Evolutionary conservation across 1,140 invertebrate genomes (phyloP), one percentile per base, ranked within the genome.

Genomic region (Drosophila teissieri): DNA sequence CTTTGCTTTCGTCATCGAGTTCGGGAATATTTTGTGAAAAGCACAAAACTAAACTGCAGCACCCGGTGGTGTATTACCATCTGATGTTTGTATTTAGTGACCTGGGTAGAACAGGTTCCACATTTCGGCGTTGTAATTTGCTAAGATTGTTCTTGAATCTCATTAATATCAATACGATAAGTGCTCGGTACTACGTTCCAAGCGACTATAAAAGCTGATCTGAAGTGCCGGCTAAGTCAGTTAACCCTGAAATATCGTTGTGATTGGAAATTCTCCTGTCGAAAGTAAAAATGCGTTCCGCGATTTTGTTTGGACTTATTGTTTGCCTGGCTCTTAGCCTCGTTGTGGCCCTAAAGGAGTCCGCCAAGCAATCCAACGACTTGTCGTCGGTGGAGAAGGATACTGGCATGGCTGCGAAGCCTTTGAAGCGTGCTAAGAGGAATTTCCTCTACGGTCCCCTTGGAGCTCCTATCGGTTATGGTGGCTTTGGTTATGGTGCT

Each of bases 151-250:
- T 85, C 81, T 84, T 84, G 81, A 84, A 84, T 85, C 72, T 73
- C 81, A 84, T 84, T 84, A 84, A 80, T 85, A 80, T 49, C 31
- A 14, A 65, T 34, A 55, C 79, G 83, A 79, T 86, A 86, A 86
- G 65, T 44, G 65, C 27, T 53, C 51, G 61, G 48, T 48, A 22
- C 39, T 36, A 12, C 19, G 34, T 17, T 22, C 11, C 36, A 36
- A 36, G 24, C 27, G 37, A 24, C 40, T 86, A 86, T 76, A 86
- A 82, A 65, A 64, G 53, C 27, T 12, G n/a, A 17, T 14, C 14
- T n/a, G 8, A 14, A 44, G 7, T 34, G 34, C 24, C 11, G 39
- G 24, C 27, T 53, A 12, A 15, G 63, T 79, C 83, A 88, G 84
- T 88, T 83, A 55, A 49, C 46, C 27, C 62, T 54, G 19, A 65